Percentiles rank a stretch among this genome's conserved stretches.
phyloP scores from a whole-genome alignment of 1,140 invertebrate genomes.

The Laodelphax striatellus region DNA sequence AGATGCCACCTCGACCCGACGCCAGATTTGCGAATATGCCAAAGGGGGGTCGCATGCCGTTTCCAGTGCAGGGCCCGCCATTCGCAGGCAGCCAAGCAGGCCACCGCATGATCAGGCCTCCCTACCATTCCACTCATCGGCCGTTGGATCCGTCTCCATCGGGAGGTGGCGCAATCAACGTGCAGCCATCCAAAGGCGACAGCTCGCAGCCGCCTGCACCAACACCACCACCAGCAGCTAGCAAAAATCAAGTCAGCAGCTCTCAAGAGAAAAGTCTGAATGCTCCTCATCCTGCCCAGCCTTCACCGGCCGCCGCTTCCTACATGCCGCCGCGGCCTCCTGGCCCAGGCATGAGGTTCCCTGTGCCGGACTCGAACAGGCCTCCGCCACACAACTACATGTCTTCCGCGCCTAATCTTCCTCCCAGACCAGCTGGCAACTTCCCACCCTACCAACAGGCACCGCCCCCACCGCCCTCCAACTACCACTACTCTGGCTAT shows the following conservation, averaged over 20 bases:
- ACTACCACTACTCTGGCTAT: constrained; percentile 5
- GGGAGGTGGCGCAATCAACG: constrained; percentile 38
- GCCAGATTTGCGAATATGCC: constrained; percentile 23
- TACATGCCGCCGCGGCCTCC: constrained; percentile 17
- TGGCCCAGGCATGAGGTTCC: background rate
- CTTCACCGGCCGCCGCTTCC: constrained; percentile 12
- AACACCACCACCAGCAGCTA: constrained; percentile 5
- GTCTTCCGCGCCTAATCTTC: constrained; percentile 2
- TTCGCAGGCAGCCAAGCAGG: background rate
- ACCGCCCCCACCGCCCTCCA: constrained; percentile 13
- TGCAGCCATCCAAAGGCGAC: constrained; percentile 33
- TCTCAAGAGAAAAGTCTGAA: constrained; percentile 16
- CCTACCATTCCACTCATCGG: constrained; percentile 39
- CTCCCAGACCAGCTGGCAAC: too few relatives aligned
- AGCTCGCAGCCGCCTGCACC: constrained; percentile 18
- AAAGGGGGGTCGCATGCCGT: background rate
- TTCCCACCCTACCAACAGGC: background rate
- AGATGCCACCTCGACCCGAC: constrained; percentile 21
- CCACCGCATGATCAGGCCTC: constrained; percentile 18
- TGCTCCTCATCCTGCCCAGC: constrained; percentile 25
- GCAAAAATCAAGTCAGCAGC: background rate
- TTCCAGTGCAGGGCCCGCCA: background rate
- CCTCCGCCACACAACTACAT: constrained; percentile 13
- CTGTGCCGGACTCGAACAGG: background rate
- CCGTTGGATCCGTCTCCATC: constrained; percentile 43